Percentiles rank a stretch among this genome's conserved stretches.
Conservation (phyloP, 2,113 vertebrate species). For the Formicarius rufipectus region DNA sequence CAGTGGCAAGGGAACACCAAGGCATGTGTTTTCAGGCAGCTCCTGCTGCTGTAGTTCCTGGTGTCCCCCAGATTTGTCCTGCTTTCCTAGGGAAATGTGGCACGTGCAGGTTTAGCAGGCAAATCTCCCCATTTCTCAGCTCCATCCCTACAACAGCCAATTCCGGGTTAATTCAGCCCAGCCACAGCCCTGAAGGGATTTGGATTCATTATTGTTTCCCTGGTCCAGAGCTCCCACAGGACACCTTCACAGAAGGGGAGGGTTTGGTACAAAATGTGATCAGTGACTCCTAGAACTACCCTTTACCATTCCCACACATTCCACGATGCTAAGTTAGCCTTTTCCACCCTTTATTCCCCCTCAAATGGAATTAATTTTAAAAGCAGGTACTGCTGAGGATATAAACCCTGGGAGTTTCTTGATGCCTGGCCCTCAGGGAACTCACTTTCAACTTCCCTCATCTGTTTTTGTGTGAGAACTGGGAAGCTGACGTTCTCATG, state of each 20-base stretch:
- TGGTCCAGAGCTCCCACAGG: not conserved
- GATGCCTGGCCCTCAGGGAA: not conserved
- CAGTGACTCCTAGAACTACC: not conserved
- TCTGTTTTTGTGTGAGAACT: not conserved
- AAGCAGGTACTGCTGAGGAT: rapidly evolving
- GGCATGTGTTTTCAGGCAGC: not conserved
- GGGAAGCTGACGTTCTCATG: not conserved
- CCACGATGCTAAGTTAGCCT: not conserved
- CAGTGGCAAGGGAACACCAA: no score
- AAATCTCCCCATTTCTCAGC: not conserved
- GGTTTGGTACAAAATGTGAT: not conserved
- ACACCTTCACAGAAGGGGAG: not conserved
- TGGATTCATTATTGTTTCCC: not conserved
- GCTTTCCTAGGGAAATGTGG: not conserved
- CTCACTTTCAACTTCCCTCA: not conserved
- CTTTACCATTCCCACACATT: not conserved
- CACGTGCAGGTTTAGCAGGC: not conserved
- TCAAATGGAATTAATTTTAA: not conserved
- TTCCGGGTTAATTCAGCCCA: not conserved
- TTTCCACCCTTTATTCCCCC: not conserved
- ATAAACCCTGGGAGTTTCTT: not conserved
- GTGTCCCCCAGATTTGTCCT: rapidly evolving
- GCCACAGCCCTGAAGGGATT: not conserved
- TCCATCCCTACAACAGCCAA: rapidly evolving
- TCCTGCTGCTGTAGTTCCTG: rapidly evolving